These are phyloP conservation scores for Ylistrum balloti DNA, from an alignment of 1,140 invertebrate genomes.

Conservation along the genomic window DNA sequence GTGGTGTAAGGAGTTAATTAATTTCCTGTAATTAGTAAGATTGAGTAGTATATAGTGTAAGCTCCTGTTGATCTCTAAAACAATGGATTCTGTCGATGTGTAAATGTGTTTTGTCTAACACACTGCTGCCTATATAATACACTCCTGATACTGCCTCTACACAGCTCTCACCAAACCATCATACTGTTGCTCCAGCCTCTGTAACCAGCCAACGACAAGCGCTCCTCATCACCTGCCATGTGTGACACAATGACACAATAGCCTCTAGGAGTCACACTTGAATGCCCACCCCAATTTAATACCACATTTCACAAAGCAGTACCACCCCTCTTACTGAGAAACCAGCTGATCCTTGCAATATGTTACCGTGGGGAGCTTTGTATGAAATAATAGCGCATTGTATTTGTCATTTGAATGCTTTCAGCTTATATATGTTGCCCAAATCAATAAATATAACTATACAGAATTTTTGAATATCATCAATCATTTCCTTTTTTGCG, in stretches of 20 bases:
- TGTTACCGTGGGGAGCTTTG: not conserved
- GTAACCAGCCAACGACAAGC: not conserved
- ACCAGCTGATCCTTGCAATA: not conserved
- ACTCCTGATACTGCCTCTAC: not conserved
- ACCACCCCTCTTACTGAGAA: not conserved
- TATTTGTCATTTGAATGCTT: not conserved
- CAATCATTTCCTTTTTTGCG: not conserved
- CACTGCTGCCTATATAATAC: not conserved
- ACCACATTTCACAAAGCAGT: not conserved
- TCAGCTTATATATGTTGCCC: not conserved
- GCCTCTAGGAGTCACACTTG: not conserved
- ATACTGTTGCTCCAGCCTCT: conserved; percentile 22
- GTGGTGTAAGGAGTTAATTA: not conserved
- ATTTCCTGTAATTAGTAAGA: conserved; percentile 29
- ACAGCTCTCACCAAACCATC: not conserved
- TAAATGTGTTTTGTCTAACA: conserved; percentile 16
- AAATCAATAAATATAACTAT: not conserved
- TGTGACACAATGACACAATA: conserved; percentile 29
- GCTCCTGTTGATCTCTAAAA: not conserved
- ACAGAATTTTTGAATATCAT: not conserved
- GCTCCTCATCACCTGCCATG: not conserved
- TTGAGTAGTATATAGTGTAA: not conserved
- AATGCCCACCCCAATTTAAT: not conserved
- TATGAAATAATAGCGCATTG: not conserved
- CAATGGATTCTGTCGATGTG: not conserved